Evolutionary conservation across 2,797 vertebrate species (phyloP).

Genomic region (Hoplostethus atlanticus): DNA sequence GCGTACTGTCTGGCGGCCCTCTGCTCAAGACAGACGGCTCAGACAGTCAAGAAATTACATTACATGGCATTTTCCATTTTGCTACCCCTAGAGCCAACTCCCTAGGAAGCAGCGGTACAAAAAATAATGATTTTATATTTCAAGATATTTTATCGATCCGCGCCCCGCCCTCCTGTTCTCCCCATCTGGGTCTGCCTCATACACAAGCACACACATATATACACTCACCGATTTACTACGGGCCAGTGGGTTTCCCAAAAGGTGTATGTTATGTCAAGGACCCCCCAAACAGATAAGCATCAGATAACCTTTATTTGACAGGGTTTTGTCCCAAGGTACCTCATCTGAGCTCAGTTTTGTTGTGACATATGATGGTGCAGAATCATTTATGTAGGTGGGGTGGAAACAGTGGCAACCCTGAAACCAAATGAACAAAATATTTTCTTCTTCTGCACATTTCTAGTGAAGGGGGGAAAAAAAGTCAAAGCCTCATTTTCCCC

Average conservation of each 20-base stretch:
- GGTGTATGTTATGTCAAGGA: not conserved
- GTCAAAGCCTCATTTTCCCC: too few species aligned
- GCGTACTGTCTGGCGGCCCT: conserved; percentile 34
- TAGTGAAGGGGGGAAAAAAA: too few species aligned
- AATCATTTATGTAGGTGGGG: too few species aligned
- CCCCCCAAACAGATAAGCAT: not conserved
- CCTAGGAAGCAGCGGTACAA: not conserved
- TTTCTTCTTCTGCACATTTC: too few species aligned
- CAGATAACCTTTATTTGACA: not conserved
- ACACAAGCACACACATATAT: not conserved
- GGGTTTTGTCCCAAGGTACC: not conserved
- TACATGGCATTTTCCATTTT: conserved; percentile 16
- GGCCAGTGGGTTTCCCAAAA: not conserved
- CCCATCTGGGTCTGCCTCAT: not conserved
- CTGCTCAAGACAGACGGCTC: conserved; percentile 18
- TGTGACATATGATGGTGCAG: not conserved
- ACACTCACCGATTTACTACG: not conserved
- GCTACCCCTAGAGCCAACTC: not conserved
- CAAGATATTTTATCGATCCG: not conserved
- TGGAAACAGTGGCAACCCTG: too few species aligned
- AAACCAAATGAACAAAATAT: too few species aligned
- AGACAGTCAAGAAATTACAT: not conserved
- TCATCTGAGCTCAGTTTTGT: not conserved
- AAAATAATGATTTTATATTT: not conserved
- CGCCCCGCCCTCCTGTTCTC: not conserved